A percentile compares a stretch with the other conserved stretches of the same genome.
phyloP scores from a whole-genome alignment of 2,113 vertebrate species.

The Tachuris rubrigastra region DNA sequence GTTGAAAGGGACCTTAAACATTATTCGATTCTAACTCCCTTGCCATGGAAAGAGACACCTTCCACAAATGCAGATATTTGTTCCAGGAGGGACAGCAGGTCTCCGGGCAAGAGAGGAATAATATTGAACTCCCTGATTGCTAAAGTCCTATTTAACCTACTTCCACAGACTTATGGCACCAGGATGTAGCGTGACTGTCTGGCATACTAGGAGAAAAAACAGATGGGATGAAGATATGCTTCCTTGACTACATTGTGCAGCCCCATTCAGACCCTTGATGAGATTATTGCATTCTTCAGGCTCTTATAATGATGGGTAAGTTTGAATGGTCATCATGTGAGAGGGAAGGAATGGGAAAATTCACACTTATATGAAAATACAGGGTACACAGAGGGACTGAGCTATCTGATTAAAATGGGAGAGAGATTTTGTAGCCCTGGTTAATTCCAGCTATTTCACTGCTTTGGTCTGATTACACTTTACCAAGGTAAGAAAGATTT shows the following conservation, averaged over 20 bases:
- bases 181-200: background rate
- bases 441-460: background rate
- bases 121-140: background rate
- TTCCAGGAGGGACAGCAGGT: background rate
- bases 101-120: background rate
- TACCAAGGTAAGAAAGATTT: background rate
- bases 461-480: background rate
- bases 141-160: background rate
- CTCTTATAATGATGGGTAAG: background rate
- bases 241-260: background rate
- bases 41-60: fast-evolving
- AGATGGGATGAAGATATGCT: background rate
- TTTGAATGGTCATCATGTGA: background rate
- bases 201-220: background rate
- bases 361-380: background rate
- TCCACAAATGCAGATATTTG: background rate
- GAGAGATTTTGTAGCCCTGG: background rate
- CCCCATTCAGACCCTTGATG: background rate
- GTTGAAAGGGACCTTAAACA: background rate
- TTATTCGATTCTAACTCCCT: background rate
- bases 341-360: background rate
- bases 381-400: background rate
- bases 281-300: background rate
- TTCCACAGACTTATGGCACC: background rate
- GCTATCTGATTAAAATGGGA: background rate